Evolutionary conservation across 2,888 invertebrate genomes (phyloP).

Genomic region (Meta bourneti): DNA sequence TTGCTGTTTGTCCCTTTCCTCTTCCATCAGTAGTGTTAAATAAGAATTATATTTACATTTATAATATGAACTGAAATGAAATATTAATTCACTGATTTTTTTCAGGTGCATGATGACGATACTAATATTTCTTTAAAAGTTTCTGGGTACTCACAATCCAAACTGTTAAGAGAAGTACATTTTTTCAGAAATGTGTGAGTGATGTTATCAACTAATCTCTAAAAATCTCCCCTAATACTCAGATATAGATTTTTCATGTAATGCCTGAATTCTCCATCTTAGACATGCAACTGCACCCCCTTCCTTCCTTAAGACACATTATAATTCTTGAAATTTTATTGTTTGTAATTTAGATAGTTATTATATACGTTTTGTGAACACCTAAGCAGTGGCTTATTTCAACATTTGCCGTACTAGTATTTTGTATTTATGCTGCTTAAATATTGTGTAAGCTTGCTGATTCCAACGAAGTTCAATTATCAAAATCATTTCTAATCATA

Average conservation of each 20-base stretch:
- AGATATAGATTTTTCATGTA: neutral
- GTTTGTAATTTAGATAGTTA: too few relatives aligned
- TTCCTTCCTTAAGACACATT: too few relatives aligned
- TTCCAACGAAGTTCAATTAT: too few relatives aligned
- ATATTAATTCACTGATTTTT: neutral
- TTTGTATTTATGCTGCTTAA: too few relatives aligned
- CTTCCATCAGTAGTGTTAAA: neutral
- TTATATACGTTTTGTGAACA: too few relatives aligned
- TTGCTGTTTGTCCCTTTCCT: too few relatives aligned
- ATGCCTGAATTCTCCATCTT: too few relatives aligned
- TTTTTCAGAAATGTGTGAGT: constrained; percentile 41
- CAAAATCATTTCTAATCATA: too few relatives aligned
- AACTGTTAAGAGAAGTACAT: constrained; percentile 35
- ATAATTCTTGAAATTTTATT: too few relatives aligned
- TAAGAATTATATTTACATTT: neutral
- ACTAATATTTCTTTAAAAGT: constrained; percentile 22
- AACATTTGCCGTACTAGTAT: too few relatives aligned
- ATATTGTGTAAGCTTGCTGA: too few relatives aligned
- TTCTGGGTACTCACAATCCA: neutral
- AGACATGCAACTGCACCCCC: too few relatives aligned
- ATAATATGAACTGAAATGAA: neutral
- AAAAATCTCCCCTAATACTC: neutral
- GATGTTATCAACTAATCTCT: neutral
- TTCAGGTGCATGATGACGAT: constrained; percentile 15
- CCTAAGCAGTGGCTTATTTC: neutral